Evolutionary conservation across 2,797 vertebrate genomes (phyloP), one percentile per base, ranked within the genome.

Genomic region (Sebastes taczanowskii): DNA sequence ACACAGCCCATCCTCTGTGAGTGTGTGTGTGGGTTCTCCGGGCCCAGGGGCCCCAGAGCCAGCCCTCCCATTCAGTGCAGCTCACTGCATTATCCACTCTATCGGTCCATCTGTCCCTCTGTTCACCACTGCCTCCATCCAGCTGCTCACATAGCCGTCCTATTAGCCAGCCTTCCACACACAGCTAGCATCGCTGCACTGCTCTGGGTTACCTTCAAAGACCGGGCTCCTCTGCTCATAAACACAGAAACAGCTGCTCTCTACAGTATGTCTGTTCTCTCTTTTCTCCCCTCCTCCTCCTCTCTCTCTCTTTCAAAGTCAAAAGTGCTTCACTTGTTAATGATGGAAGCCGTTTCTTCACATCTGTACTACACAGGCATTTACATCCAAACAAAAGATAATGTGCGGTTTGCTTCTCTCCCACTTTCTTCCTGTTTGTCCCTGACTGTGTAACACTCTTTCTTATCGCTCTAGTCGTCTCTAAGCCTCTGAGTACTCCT

Each of bases 41-140:
- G 89, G 85, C 90, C 88, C 88, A 80, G 80, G 91, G 89, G 87
- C 91, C 89, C 89, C 34, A 56, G 92, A 91, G 91, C 88, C 92
- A 86, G 83, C 86, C 89, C 85, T 92, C 87, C 86, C 89, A 93
- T 94, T 95, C 94, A 92, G 88, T 86, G 84, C 89, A 89, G 91
- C 90, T 89, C 87, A 83, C 91, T 93, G 93, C 93, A 94, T 95
- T 96, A 95, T 95, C 94, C 92, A 91, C 91, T 92, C 92, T 94
- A 91, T 94, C 94, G 94, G 93, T 95, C 96, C 96, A 96, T 96
- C 95, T 96, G 96, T 94, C 94, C 93, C 93, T 94, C 92, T 93
- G 93, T 95, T 95, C 93, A 88, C 92, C 87, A 82, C 90, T 92
- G 91, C 88, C 92, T 95, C 95, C 67, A 93, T 96, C 94, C 95